Conservation (phyloP, 2,797 vertebrate genomes). For the Australoheros facetus region DNA sequence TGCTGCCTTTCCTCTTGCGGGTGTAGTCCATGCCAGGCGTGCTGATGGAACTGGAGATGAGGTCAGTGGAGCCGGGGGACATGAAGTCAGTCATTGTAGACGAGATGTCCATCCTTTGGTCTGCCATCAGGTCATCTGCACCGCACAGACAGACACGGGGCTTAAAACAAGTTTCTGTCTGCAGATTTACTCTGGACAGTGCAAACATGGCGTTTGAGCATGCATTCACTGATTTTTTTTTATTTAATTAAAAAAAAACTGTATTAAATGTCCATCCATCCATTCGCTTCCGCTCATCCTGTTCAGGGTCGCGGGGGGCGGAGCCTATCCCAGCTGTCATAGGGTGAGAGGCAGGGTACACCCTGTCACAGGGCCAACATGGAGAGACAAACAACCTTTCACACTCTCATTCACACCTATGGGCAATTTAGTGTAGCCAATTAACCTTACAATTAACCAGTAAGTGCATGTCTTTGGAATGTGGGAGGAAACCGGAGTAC, state of each 20-base stretch:
- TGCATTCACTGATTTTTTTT: not conserved
- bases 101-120: conserved; percentile 99
- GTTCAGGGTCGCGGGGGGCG: too few species aligned
- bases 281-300: too few species aligned
- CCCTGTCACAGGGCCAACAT: too few species aligned
- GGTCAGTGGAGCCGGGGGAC: conserved; percentile 91
- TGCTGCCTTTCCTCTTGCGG: conserved; percentile 97
- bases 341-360: too few species aligned
- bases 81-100: conserved; percentile 99
- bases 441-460: too few species aligned
- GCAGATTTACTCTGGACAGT: accelerated
- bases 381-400: too few species aligned
- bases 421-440: too few species aligned
- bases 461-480: too few species aligned
- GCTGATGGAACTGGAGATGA: conserved; percentile 94
- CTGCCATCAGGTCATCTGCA: conserved; percentile 95
- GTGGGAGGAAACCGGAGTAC: too few species aligned
- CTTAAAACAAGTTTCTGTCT: not conserved
- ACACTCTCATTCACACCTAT: too few species aligned
- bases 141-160: conserved; percentile 17
- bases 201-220: not conserved
- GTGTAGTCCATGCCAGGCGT: conserved; percentile 92
- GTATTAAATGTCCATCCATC: accelerated
- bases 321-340: too few species aligned
- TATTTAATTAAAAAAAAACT: not conserved